Conservation (phyloP, 2,888 invertebrate species). For the Willowsia nigromaculata region DNA sequence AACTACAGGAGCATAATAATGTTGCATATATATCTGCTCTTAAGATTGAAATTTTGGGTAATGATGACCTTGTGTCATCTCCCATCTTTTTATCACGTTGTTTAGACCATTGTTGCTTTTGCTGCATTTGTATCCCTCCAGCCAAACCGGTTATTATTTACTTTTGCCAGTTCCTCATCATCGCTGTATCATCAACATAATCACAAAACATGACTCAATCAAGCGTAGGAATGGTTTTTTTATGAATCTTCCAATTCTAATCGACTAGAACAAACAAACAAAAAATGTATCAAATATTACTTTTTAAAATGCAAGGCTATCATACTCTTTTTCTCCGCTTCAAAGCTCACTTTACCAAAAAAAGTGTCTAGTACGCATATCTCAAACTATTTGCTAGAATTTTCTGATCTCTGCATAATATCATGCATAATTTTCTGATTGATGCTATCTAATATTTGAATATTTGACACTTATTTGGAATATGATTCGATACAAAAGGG, state of each 20-base stretch:
- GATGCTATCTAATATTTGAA: too few species aligned
- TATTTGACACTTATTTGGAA: not conserved
- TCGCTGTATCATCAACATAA: slow-evolving; percentile 17
- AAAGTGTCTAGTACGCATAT: too few species aligned
- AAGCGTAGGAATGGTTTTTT: slow-evolving; percentile 8
- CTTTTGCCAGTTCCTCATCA: slow-evolving; percentile 59
- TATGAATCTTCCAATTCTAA: slow-evolving; percentile 2
- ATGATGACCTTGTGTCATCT: slow-evolving; percentile 67
- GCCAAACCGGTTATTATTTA: slow-evolving; percentile 61
- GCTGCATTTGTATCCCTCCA: not conserved
- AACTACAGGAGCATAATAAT: not conserved
- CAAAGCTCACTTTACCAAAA: not conserved
- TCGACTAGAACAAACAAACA: not conserved
- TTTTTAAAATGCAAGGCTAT: not conserved
- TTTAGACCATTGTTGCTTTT: slow-evolving; percentile 44
- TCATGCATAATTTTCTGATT: too few species aligned
- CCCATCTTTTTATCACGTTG: slow-evolving; percentile 40
- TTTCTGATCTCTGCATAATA: too few species aligned
- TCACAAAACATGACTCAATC: slow-evolving; percentile 38
- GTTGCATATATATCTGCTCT: not conserved
- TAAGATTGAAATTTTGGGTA: slow-evolving; percentile 34
- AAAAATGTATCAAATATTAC: not conserved
- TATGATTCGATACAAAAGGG: not conserved
- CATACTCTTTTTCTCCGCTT: not conserved
- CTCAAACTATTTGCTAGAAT: too few species aligned